Percentiles rank a stretch among this genome's conserved stretches.
Conservation (phyloP, 2,113 vertebrate species). For the Murina feae region DNA sequence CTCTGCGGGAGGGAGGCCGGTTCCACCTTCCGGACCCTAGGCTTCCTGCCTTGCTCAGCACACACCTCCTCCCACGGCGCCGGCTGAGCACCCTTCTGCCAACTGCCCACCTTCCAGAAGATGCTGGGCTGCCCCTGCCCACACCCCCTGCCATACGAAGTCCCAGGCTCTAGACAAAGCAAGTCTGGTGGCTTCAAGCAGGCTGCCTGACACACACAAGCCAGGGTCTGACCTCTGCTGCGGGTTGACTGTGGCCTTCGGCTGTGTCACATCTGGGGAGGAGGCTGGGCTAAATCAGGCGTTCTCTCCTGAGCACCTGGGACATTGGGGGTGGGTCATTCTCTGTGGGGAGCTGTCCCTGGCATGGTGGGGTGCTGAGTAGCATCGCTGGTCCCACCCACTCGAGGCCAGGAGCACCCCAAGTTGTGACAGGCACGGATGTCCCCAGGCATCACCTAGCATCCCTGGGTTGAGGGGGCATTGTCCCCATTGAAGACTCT, state of each 20-base stretch:
- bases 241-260: neutral
- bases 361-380: neutral
- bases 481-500: neutral
- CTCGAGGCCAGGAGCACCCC: neutral
- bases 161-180: neutral
- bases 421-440: neutral
- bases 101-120: neutral
- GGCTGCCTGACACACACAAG: neutral
- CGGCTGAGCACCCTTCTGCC: neutral
- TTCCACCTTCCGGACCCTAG: neutral
- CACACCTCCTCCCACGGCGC: neutral
- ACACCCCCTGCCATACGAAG: neutral
- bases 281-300: neutral
- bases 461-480: neutral
- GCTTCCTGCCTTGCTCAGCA: neutral
- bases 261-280: neutral
- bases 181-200: neutral
- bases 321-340: neutral
- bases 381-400: neutral
- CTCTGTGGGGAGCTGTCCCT: too few species aligned
- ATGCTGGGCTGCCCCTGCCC: neutral
- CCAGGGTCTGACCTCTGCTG: neutral
- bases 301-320: neutral
- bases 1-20: neutral
- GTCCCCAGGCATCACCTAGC: neutral